Base-by-base conservation (phyloP, 2,888 invertebrate species). In the Dichetophora obliterata region DNA sequence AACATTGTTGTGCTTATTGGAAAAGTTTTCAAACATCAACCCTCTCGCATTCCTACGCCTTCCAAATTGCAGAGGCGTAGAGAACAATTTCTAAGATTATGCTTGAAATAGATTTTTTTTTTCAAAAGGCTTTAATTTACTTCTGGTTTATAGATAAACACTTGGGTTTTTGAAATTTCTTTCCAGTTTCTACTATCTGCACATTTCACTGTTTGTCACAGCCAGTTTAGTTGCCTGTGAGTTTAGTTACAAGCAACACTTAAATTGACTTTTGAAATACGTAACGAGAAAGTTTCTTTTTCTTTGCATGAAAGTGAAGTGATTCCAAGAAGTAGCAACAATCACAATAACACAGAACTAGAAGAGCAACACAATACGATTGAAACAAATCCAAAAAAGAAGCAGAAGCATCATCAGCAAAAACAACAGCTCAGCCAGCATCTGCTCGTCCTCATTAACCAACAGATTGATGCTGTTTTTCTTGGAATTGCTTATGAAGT, bases 241-340 rank as follows among this genome's bases (percentile, higher is more conserved):
- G 54, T 19, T 3, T 19, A 9, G 8, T 22, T 22, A 19, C 54
- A 54, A 54, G 54, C 5, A 19, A 54, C 54, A 54, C 19, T 70
- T 70, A 54, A 52, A 70, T 70, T 70, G 70, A 31, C 70, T 70
- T 70, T 54, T 16, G 70, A 70, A 54, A 24, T 70, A 70, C 70
- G 54, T 70, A 52, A 34, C 14, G 52, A 70, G 69, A 69, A 43
- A 52, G 54, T 70, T 70, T 70, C 34, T 19, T 19, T 70, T 70
- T 66, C 48, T 48, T 19, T 19, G 22, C 43, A 22, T 9, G 66
- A 2, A 19, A 34, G 19, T 24, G 59, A 43, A 43, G 43, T 43
- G 14, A 43, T 43, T 11, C 43, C 43, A 43, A 3, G 43, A 11
- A 43, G 11, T 11, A 9, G 2, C 22, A 54, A 22, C 54, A 8